A percentile compares a stretch with the other conserved stretches of the same genome.
phyloP scores from a whole-genome alignment of 2,113 vertebrate species.

The Datnioides undecimradiatus region DNA sequence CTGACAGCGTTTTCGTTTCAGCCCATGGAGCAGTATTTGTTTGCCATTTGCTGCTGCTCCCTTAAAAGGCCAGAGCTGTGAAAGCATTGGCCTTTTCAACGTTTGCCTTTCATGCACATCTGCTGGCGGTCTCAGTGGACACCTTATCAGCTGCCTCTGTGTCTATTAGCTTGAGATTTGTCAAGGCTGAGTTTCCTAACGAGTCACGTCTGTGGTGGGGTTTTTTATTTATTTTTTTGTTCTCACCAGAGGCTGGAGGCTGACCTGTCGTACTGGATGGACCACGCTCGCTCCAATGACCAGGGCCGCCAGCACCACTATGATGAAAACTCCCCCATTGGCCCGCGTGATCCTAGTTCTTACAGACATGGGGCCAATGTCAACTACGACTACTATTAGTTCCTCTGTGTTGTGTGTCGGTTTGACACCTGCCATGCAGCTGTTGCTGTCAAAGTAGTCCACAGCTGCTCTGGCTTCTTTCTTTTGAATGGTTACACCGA shows the following conservation, averaged over 20 bases:
- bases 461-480: background rate
- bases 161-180: constrained; percentile 11
- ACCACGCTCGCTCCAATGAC: constrained; percentile 84
- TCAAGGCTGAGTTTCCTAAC: background rate
- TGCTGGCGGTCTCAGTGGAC: constrained; percentile 2
- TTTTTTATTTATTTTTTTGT: constrained; percentile 24
- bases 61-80: constrained; percentile 66
- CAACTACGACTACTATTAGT: constrained; percentile 95
- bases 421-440: background rate
- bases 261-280: constrained; percentile 92
- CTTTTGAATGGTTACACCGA: background rate
- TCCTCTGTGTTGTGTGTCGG: background rate
- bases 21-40: background rate
- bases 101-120: constrained; percentile 16
- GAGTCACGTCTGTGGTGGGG: background rate
- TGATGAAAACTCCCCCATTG: constrained; percentile 90
- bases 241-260: constrained; percentile 91
- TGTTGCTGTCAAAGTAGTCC: background rate
- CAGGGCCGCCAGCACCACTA: constrained; percentile 92
- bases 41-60: constrained; percentile 37
- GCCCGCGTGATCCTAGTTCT: constrained; percentile 80
- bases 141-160: constrained; percentile 33
- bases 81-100: constrained; percentile 61
- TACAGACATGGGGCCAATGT: constrained; percentile 91
- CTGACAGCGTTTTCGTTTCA: constrained; percentile 31